Percentiles rank a stretch among this genome's conserved stretches.
phyloP scores from a whole-genome alignment of 2,113 vertebrate genomes.

The Paraplagusia blochii region DNA sequence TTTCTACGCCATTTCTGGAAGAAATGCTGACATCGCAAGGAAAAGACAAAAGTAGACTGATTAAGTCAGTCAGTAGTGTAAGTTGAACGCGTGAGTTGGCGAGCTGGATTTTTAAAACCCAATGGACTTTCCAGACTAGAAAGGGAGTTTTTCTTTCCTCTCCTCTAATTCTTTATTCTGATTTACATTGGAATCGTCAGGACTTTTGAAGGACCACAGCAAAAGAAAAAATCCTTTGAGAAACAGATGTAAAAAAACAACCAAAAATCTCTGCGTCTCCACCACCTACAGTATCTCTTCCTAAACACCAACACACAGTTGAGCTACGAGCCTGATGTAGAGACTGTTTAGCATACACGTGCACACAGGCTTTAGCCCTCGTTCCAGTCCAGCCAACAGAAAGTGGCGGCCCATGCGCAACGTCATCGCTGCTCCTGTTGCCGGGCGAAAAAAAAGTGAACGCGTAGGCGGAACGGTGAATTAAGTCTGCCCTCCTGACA shows the following conservation, averaged over 20 bases:
- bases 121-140: too few relatives aligned
- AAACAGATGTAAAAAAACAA: slow-evolving; percentile 18
- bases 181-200: too few relatives aligned
- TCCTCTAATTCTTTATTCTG: too few relatives aligned
- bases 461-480: slow-evolving; percentile 62
- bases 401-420: slow-evolving; percentile 52
- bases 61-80: too few relatives aligned
- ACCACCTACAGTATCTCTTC: slow-evolving; percentile 42
- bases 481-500: slow-evolving; percentile 67
- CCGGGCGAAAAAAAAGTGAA: slow-evolving; percentile 68
- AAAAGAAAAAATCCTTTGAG: slow-evolving; percentile 7
- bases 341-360: slow-evolving; percentile 43
- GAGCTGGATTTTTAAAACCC: too few relatives aligned
- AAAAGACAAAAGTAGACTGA: too few relatives aligned
- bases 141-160: too few relatives aligned
- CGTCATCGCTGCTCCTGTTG: slow-evolving; percentile 71
- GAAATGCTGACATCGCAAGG: too few relatives aligned
- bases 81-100: too few relatives aligned
- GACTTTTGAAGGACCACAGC: too few relatives aligned
- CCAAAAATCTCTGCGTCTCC: slow-evolving; percentile 22
- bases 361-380: slow-evolving; percentile 43
- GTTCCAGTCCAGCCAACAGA: slow-evolving; percentile 63
- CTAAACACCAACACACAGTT: slow-evolving; percentile 25
- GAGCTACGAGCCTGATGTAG: slow-evolving; percentile 37
- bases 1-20: too few relatives aligned